A percentile compares a stretch with the other conserved stretches of the same genome.
phyloP scores from a whole-genome alignment of 64 coral and sea anemone species.

The Montipora capricornis region DNA sequence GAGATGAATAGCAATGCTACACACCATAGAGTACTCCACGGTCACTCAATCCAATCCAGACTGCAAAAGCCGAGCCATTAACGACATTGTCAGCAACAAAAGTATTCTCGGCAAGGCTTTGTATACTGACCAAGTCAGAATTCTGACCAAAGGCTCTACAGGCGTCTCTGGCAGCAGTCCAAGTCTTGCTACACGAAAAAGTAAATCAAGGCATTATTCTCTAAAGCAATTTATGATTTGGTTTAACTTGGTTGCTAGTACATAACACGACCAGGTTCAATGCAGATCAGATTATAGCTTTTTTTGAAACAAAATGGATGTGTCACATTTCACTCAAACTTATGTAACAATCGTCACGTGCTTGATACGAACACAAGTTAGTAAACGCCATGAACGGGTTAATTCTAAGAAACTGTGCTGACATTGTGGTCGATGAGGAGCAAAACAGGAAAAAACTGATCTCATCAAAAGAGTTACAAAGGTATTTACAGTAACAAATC shows the following conservation, averaged over 20 bases:
- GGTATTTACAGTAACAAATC: too few relatives aligned
- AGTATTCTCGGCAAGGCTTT: conserved; percentile 59
- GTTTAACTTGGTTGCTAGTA: not conserved
- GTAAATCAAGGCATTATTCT: not conserved
- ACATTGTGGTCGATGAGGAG: too few relatives aligned
- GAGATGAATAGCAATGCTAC: not conserved
- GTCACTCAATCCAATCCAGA: conserved; percentile 92
- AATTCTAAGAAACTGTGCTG: too few relatives aligned
- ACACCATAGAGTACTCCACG: conserved; percentile 78
- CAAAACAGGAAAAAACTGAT: too few relatives aligned
- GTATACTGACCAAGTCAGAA: conserved; percentile 78
- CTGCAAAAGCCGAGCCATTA: conserved; percentile 50
- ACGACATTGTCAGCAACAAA: conserved; percentile 52
- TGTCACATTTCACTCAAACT: too few relatives aligned
- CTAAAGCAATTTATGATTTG: not conserved
- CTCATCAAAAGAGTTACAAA: too few relatives aligned
- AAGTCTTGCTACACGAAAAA: conserved; percentile 54
- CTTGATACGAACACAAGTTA: too few relatives aligned
- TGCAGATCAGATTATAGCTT: too few relatives aligned
- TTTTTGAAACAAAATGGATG: too few relatives aligned
- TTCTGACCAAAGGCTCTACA: conserved; percentile 40
- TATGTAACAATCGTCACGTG: too few relatives aligned
- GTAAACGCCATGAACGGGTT: too few relatives aligned
- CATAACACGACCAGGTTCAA: not conserved
- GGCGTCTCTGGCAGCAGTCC: conserved; percentile 75